Evolutionary conservation across 2,888 invertebrate species (phyloP), one percentile per base, ranked within the genome.

Genomic region (Polia nebulosa): DNA sequence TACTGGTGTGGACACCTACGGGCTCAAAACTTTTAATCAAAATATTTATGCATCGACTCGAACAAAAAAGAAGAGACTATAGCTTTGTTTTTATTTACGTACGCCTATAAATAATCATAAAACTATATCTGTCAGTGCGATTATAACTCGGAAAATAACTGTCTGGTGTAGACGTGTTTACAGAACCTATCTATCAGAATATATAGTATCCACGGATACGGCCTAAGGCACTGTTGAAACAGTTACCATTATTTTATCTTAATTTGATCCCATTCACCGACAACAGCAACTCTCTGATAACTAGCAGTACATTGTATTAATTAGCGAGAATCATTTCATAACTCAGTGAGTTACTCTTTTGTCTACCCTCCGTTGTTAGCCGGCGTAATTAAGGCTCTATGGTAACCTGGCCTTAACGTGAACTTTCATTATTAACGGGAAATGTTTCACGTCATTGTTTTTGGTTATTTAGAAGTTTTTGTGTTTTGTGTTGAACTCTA

Each of bases 381-480:
- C 36, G 25, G 3, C 44, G 58, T 74, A 78, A 74, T 74, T 62
- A 74, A 74, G 72, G 72, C 58, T 53, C 15, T 55, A 47, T 61
- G 56, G 69, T 47, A 70, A 73, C 61, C 61, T 77, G 57, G 41
- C 53, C 44, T 59, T 47, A 29, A n/a, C 52, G 8, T 56, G 51
- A 72, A 76, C 77, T 76, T 70, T 60, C 77, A 51, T 76, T 76
- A 76, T 76, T 51, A 55, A 76, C 51, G 44, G 39, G 44, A 59
- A 76, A 69, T 72, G 47, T 76, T 72, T 59, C 59, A 32, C 32
- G n/a, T 39, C 52, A 76, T 56, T 72, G 77, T 72, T 59, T 68
- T 44, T 76, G 70, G 47, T 76, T 69, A 72, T 76, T 76, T 51
- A 45, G 49, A 77, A 77, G 55, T 56, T 52, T 22, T 52, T 57